Evolutionary conservation across 92 coral and sea anemone species (phyloP), one percentile per base, ranked within the genome.

Genomic region (Virgularia gustaviana): DNA sequence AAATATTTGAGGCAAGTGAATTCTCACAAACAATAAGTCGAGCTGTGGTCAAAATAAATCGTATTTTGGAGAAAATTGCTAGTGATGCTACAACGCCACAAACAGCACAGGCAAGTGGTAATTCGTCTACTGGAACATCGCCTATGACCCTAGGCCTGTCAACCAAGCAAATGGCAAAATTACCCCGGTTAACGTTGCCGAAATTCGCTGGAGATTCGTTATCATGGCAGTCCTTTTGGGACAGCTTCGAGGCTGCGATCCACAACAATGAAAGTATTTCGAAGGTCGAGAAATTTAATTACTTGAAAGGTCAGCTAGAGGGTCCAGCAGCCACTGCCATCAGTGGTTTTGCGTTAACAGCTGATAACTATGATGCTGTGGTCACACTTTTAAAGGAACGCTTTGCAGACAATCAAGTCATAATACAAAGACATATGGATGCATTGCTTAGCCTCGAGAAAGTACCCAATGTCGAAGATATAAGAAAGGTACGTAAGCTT

Each of bases 151-250:
- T 16, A 47, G 55, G 16, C 55, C 55, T 47, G 16, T 10, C 22
- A 47, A 47, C n/a, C 16, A 47, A 16, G 55, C 22, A 47, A 47
- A 47, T 47, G 31, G 70, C 76, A 18, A 81, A 81, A 39, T 36
- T 74, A 36, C 81, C 85, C 31, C 64, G 74, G 60, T 41, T 74
- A 27, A 70, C 54, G 27, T 55, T 81, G 35, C 65, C 54, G 75
- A 53, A 63, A 56, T 81, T 73, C 33, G 39, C 32, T 28, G 81
- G 81, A 52, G 72, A 75, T 39, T 53, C 43, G 55, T 31, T 39
- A 28, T 52, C 73, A 24, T 81, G 62, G 47, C 85, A 75, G 55
- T n/a, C 81, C 22, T 57, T 81, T 55, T 81, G 85, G 85, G 81
- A 75, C 29, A 65, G 73, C 49, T 75, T 61, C 27, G 70, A 81